phyloP scores from a whole-genome alignment of 2,113 vertebrate species.

The Nothocercus julius region DNA sequence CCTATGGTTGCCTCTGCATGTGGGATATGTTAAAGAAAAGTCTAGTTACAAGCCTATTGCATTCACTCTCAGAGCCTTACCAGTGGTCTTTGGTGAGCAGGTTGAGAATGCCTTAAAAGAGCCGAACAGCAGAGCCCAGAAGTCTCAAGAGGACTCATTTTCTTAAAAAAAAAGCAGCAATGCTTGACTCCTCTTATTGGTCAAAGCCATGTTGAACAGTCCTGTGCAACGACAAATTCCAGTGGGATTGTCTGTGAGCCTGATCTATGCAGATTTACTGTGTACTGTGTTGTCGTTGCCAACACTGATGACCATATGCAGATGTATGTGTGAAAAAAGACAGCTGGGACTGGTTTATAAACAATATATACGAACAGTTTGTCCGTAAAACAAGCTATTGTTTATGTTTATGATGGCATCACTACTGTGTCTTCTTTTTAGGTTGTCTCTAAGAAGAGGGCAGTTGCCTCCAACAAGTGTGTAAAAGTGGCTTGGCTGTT shows the following conservation, averaged over 20 bases:
- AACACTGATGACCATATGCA: constrained; percentile 6
- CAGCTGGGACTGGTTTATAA: not conserved
- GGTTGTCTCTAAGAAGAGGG: not conserved
- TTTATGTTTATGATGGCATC: not conserved
- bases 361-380: not conserved
- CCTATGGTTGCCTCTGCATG: not conserved
- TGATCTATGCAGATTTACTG: not conserved
- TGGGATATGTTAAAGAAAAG: not conserved
- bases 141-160: not conserved
- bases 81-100: not conserved
- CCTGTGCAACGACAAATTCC: not conserved
- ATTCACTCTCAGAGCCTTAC: not conserved
- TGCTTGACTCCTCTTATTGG: not conserved
- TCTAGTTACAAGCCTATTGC: not conserved
- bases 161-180: not conserved
- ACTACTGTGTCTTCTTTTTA: not conserved
- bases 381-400: constrained; percentile 7
- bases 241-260: not conserved
- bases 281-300: not conserved
- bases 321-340: not conserved
- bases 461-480: not conserved
- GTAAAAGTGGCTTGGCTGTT: not conserved
- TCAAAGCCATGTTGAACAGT: not conserved
- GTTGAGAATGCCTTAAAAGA: not conserved
- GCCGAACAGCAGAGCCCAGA: not conserved